phyloP scores from a whole-genome alignment of 1,140 invertebrate genomes.

The Heliconius hewitsoni region DNA sequence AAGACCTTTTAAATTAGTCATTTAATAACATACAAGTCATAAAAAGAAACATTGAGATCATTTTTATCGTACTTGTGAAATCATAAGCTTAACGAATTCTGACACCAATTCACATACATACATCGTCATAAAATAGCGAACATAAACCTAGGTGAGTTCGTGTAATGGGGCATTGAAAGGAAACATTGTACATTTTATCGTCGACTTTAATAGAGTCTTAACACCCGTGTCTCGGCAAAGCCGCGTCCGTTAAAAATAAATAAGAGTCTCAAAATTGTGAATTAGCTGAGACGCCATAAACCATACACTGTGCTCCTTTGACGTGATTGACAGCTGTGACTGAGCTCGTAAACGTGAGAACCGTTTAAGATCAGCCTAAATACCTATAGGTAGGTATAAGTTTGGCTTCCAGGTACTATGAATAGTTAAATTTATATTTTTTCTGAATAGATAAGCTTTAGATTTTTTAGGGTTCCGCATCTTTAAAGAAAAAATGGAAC shows the following conservation, averaged over 20 bases:
- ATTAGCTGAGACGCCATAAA: slow-evolving; percentile 53
- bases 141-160: slow-evolving; percentile 40
- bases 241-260: slow-evolving; percentile 48
- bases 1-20: not conserved
- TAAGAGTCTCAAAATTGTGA: slow-evolving; percentile 44
- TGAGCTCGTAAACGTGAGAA: slow-evolving; percentile 29
- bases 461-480: no score
- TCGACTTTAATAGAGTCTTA: slow-evolving; percentile 48
- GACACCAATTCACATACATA: slow-evolving; percentile 17
- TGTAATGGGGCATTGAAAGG: slow-evolving; percentile 42
- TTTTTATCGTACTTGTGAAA: slow-evolving; percentile 13
- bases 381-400: not conserved
- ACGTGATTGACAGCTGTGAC: slow-evolving; percentile 50
- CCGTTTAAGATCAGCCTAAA: slow-evolving; percentile 5
- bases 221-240: slow-evolving; percentile 40
- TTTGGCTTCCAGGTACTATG: not conserved
- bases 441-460: not conserved
- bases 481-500: no score
- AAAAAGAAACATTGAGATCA: slow-evolving; percentile 8
- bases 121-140: slow-evolving; percentile 27
- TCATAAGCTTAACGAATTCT: slow-evolving; percentile 20
- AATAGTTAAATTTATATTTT: not conserved
- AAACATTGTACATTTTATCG: slow-evolving; percentile 53
- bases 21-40: not conserved
- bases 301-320: slow-evolving; percentile 42